A percentile compares a stretch with the other conserved stretches of the same genome.
phyloP scores from a whole-genome alignment of 2,113 vertebrate genomes.

The Hemiprocne comata region DNA sequence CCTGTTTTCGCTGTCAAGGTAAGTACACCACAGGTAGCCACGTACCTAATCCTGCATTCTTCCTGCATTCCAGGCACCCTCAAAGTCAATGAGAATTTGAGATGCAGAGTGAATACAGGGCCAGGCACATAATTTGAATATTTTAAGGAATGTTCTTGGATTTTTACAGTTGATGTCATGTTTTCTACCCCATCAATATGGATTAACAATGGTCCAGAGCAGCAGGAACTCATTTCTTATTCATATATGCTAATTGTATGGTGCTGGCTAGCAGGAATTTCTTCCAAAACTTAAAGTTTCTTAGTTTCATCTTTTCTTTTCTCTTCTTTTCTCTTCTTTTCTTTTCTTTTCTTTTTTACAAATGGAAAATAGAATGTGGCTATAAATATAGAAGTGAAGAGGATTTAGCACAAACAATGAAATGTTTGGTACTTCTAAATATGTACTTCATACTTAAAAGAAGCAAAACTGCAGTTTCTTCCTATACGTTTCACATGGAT shows the following conservation, averaged over 20 bases:
- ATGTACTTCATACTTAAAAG: background rate
- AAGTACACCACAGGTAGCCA: background rate
- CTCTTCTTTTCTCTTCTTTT: background rate
- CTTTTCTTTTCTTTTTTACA: background rate
- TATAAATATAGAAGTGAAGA: slow-evolving; percentile 26
- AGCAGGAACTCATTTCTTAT: slow-evolving; percentile 73
- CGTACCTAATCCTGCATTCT: slow-evolving; percentile 61
- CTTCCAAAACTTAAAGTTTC: slow-evolving; percentile 57
- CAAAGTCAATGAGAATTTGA: slow-evolving; percentile 61
- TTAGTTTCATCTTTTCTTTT: background rate
- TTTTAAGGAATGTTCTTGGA: slow-evolving; percentile 58
- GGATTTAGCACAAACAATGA: slow-evolving; percentile 42
- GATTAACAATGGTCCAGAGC: slow-evolving; percentile 71
- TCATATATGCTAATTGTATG: slow-evolving; percentile 75
- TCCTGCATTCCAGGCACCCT: slow-evolving; percentile 53
- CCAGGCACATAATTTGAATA: slow-evolving; percentile 63
- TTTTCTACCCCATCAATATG: slow-evolving; percentile 66
- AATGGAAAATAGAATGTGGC: background rate
- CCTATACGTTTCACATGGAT: background rate
- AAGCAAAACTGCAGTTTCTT: background rate
- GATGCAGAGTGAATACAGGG: slow-evolving; percentile 50
- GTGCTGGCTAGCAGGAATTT: slow-evolving; percentile 64
- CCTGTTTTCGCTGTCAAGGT: background rate
- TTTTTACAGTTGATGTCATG: slow-evolving; percentile 66
- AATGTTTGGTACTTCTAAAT: background rate